Conservation (phyloP, 2,113 vertebrate species). For the Nycticorax nycticorax region DNA sequence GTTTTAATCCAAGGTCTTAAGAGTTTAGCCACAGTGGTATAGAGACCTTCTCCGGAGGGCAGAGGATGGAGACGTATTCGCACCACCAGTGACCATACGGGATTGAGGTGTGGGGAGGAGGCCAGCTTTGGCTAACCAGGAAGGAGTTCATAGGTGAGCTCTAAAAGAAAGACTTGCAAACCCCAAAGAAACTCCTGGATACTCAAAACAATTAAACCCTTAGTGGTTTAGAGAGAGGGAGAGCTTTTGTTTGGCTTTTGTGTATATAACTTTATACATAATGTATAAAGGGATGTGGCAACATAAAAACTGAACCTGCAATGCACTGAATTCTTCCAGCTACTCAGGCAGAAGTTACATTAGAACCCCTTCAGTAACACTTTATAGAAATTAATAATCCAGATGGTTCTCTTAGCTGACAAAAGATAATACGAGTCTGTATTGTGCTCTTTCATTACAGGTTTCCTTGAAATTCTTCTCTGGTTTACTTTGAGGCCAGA, state of each 20-base stretch:
- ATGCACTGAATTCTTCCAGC: neutral
- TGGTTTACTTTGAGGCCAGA: neutral
- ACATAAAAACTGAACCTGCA: neutral
- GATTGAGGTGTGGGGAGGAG: neutral
- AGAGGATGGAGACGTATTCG: neutral
- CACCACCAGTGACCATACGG: rapidly evolving
- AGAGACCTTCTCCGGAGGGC: neutral
- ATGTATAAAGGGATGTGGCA: neutral
- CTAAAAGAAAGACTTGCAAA: neutral
- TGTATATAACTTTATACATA: too few species aligned
- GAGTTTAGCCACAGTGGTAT: neutral
- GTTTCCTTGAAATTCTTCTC: neutral
- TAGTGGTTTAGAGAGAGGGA: neutral
- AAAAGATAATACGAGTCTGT: neutral
- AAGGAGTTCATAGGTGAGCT: neutral
- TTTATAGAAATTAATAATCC: neutral
- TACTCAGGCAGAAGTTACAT: neutral
- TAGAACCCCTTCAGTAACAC: neutral
- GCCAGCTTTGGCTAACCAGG: neutral
- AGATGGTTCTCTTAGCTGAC: neutral
- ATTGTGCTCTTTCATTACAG: neutral
- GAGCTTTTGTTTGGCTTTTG: neutral
- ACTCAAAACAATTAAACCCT: neutral
- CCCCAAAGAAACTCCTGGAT: neutral
- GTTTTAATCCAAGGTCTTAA: neutral